Base-by-base conservation (phyloP, 2,888 invertebrate genomes). In the Amorpha juglandis region DNA sequence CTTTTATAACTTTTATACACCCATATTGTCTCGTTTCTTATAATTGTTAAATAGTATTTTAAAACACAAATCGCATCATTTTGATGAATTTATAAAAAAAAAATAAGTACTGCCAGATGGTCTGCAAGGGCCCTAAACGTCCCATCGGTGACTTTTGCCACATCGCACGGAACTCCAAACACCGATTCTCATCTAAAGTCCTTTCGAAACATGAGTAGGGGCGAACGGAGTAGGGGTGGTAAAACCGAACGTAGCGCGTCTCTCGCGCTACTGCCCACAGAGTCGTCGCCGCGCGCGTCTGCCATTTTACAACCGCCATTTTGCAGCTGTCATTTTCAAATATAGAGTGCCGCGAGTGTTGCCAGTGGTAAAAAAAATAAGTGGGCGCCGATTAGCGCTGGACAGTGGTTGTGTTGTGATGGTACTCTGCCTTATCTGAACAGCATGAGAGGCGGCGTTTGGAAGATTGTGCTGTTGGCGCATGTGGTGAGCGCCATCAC, bases 131-230 rank as follows among this genome's bases (percentile, higher is more conserved):
- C 27, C 27, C 27, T 27, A 27, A 27, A 6, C 12, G n/a, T 19
- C 58, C 19, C 38, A 12, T 12, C 6, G 8, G 19, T 12, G 58
- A 14, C 52, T 58, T 58, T 6, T 50, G 19, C 16, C 38, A 35
- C 42, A 63, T 42, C 27, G 33, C n/a, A 19, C 64, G 45, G 64
- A 58, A 64, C 67, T 62, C 67, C 42, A 62, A 67, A 47, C 12
- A 47, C 35, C 78, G 78, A 79, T 82, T 84, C 83, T 82, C 84
- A 82, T 86, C 86, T 76, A 72, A 74, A 77, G 85, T 91, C 92
- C 92, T 93, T 92, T 92, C 92, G 88, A 91, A 92, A 92, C 78
- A 72, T 70, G 76, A 89, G 91, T 83, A 88, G 90, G 90, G 90
- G 88, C 78, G 78, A 73, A 64, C 75, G 81, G 87, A 90, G 92